Evolutionary conservation across 2,888 invertebrate genomes (phyloP).

Genomic region (Piscicola geometra): DNA sequence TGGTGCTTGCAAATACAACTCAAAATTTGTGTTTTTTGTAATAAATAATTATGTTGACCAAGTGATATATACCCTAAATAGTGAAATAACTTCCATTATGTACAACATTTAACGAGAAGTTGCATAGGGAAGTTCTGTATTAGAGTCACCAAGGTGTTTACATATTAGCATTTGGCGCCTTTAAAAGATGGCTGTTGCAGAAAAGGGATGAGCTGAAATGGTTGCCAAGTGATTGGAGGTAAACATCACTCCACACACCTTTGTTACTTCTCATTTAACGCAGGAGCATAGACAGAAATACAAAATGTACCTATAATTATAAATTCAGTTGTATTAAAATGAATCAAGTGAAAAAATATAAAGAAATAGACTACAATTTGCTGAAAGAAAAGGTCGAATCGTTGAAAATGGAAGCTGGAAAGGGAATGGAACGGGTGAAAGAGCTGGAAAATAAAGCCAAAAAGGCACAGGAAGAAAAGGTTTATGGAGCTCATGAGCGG

Average conservation of each 20-base stretch:
- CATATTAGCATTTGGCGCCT: constrained; percentile 11
- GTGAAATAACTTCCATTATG: too few relatives aligned
- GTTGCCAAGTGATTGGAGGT: neutral
- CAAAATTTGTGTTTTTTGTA: too few relatives aligned
- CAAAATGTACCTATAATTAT: neutral
- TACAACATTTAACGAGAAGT: too few relatives aligned
- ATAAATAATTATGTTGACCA: too few relatives aligned
- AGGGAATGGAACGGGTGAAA: constrained; percentile 44
- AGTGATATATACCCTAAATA: too few relatives aligned
- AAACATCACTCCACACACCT: too few relatives aligned
- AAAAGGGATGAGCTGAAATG: neutral
- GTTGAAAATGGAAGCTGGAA: neutral
- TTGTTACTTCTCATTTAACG: too few relatives aligned
- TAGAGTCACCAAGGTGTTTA: neutral
- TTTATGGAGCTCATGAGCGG: constrained; percentile 51
- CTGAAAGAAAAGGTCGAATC: constrained; percentile 6
- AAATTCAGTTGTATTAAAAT: neutral
- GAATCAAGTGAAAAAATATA: constrained; percentile 14
- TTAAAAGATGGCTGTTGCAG: neutral
- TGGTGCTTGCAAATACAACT: too few relatives aligned
- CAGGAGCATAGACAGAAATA: too few relatives aligned
- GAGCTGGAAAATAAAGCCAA: constrained; percentile 50
- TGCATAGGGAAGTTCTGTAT: too few relatives aligned
- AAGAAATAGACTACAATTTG: constrained; percentile 21
- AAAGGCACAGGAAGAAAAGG: constrained; percentile 50